Evolutionary conservation across 2,113 vertebrate genomes (phyloP), one percentile per base, ranked within the genome.

Genomic region (Vulpes lagopus): DNA sequence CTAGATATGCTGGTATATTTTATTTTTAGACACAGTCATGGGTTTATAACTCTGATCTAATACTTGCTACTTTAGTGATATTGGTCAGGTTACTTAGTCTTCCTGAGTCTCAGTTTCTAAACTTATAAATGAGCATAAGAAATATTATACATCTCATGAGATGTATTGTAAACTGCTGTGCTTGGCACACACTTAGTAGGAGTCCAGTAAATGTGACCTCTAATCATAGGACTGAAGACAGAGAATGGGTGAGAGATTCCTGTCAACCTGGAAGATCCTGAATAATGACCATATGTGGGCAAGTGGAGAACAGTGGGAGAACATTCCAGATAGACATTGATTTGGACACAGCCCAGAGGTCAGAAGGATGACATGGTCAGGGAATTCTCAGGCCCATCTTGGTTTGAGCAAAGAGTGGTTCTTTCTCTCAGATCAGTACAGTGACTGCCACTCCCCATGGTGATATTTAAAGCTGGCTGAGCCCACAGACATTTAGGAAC

Each of bases 71-170:
- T 60, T 83, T 74, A 84, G 20, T 59, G 16, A 71, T 49, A 5
- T 59, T 19, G 32, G 59, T n/a, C 19, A n/a, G 78, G 30, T 81
- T 35, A 19, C 27, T 35, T 53, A 53, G n/a, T 81, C 20, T 71
- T 15, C 22, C 22, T 38, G 25, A 85, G 19, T 35, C 14, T 53
- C 27, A 65, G 82, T 89, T 97, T 93, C 78, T 91, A 85, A 90
- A 74, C n/a, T 84, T 88, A 11, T 51, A 78, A 93, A 84, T 38
- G 53, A 93, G 55, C 10, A 14, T 80, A 51, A 71, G 59, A 69
- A 84, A 85, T 57, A 53, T 5, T 15, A 0, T 25, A 62, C 1
- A 15, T 35, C 17, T 35, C 17, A 14, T 53, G 82, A 35, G n/a
- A 89, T 20, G 78, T 91, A 57, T 32, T 91, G 0, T 23, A 69